Evolutionary conservation across 2,113 vertebrate genomes (phyloP).

Genomic region (Salvelinus sp.): DNA sequence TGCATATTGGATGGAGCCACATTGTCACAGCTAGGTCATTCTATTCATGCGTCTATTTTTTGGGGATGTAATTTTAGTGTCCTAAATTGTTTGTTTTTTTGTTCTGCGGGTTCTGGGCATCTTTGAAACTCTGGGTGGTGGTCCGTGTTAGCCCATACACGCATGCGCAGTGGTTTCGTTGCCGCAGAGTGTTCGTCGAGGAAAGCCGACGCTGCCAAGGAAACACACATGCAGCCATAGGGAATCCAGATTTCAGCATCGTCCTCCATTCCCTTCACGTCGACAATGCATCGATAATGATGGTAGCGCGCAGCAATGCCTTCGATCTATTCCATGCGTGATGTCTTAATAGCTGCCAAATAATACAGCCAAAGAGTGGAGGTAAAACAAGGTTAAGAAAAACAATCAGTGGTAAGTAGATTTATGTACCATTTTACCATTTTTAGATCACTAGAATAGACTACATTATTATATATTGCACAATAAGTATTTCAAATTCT

Average conservation of each 20-base stretch:
- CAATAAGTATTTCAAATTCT: neutral
- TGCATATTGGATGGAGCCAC: too few relatives aligned
- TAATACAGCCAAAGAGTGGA: neutral
- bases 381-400: neutral
- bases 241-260: slow-evolving; percentile 21
- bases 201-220: slow-evolving; percentile 29
- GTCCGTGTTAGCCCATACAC: neutral
- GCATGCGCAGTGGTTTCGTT: slow-evolving; percentile 41
- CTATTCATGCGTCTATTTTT: too few relatives aligned
- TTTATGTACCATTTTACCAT: neutral
- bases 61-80: too few relatives aligned
- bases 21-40: too few relatives aligned
- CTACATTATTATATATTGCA: neutral
- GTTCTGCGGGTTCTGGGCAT: neutral
- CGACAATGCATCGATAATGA: slow-evolving; percentile 14
- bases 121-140: too few relatives aligned
- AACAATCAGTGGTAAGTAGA: neutral
- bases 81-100: neutral
- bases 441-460: neutral
- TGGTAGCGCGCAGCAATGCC: neutral
- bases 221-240: slow-evolving; percentile 33
- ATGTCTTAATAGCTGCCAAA: neutral
- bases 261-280: slow-evolving; percentile 1
- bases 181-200: slow-evolving; percentile 33
- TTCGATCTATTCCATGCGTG: neutral